Evolutionary conservation across 2,888 invertebrate species (phyloP), one percentile per base, ranked within the genome.

Genomic region (Ochropleura plecta): DNA sequence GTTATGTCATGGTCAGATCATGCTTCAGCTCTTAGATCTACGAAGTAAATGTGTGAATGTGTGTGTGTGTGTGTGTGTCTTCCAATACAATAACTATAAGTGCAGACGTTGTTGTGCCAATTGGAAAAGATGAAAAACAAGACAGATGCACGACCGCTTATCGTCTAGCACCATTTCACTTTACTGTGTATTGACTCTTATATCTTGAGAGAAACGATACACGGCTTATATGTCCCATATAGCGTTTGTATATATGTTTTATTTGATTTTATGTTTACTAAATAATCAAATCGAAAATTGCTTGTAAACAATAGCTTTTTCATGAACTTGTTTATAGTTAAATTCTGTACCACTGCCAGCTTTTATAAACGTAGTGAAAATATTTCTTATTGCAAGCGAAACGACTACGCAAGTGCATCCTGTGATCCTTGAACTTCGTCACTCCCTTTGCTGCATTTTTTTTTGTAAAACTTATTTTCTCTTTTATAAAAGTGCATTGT

Each of bases 101-200:
- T 72, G n/a, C 44, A 60, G 53, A 48, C 59, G 51, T 18, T 57
- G 20, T 48, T 70, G 64, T 64, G 42, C 55, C 51, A 69, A 57
- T 70, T 49, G 73, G 20, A 67, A 79, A 67, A 63, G 44, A 59
- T 70, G 49, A 63, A 66, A 68, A 62, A 62, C 40, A 64, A 83
- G 70, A 79, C 63, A 49, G 57, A 64, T 55, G 20, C 30, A 18
- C 18, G n/a, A 55, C 57, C 48, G 30, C 53, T 66, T 55, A 48
- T 68, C 53, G 78, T 20, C 51, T 42, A 42, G 57, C 40, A 51
- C 51, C 14, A 46, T 71, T 60, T 20, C 51, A 71, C 9, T 51
- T n/a, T n/a, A 60, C 51, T 71, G 46, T 30, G 16, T 51, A 46
- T 46, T 70, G 20, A 42, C 18, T 70, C 40, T 48, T 40, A 51